phyloP scores from a whole-genome alignment of 2,888 invertebrate species.

The Sminthurides aquaticus region DNA sequence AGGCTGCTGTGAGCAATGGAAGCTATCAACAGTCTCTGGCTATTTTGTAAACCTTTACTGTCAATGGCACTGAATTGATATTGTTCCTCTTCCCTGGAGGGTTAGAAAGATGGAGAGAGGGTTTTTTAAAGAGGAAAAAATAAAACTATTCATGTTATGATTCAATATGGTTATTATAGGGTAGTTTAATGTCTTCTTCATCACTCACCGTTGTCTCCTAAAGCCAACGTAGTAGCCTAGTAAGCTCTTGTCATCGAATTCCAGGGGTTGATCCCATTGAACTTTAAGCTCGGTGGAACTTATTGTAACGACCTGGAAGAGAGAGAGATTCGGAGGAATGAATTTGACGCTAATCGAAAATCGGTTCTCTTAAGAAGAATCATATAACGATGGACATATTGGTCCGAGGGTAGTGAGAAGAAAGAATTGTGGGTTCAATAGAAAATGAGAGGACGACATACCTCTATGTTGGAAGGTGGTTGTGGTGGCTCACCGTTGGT shows the following conservation, averaged over 20 bases:
- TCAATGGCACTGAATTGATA: constrained; percentile 41
- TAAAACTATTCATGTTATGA: constrained; percentile 18
- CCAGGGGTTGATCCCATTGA: constrained; percentile 45
- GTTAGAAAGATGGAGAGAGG: not conserved
- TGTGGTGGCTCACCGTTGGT: constrained; percentile 46
- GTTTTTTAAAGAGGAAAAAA: not conserved
- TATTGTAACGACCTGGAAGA: constrained; percentile 45
- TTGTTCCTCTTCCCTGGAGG: constrained; percentile 41
- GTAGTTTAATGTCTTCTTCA: no score
- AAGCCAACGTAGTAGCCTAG: constrained; percentile 46
- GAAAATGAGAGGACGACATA: constrained; percentile 26
- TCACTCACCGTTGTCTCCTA: constrained; percentile 41
- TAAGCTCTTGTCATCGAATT: constrained; percentile 46
- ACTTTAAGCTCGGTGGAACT: constrained; percentile 48
- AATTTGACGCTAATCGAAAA: no score
- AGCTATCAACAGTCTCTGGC: not conserved
- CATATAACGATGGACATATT: no score
- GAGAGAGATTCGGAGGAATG: not conserved
- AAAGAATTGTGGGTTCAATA: not conserved
- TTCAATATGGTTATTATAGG: no score
- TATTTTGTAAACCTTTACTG: constrained; percentile 13
- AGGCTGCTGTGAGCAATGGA: constrained; percentile 3
- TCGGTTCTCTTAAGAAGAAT: no score
- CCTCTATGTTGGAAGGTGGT: constrained; percentile 47
- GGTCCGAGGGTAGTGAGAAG: not conserved